Conservation (phyloP, 2,797 vertebrate species). For the Sebastes itinus region DNA sequence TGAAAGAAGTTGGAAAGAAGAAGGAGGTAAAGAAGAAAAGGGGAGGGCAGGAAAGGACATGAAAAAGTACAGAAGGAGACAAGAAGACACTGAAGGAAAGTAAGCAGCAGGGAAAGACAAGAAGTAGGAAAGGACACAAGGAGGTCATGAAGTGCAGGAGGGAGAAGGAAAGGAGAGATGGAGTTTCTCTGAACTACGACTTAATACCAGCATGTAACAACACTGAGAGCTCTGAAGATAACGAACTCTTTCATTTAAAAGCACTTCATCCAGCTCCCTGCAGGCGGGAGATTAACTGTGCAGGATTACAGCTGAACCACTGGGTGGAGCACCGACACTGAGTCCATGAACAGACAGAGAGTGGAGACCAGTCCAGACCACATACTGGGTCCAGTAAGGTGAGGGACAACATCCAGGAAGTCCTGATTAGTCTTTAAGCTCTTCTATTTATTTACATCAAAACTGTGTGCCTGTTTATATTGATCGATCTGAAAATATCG, state of each 20-base stretch:
- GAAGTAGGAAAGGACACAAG: background rate
- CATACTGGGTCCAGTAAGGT: background rate
- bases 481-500: too few relatives aligned
- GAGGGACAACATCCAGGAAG: background rate
- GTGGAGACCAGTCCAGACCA: background rate
- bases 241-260: background rate
- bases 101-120: background rate
- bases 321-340: constrained; percentile 53
- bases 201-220: background rate
- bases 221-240: background rate
- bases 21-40: background rate
- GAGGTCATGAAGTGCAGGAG: background rate
- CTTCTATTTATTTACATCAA: background rate
- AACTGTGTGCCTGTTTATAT: background rate
- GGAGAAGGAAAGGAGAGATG: background rate
- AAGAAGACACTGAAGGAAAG: background rate
- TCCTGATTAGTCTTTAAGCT: background rate
- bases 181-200: background rate
- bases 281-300: background rate
- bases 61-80: background rate
- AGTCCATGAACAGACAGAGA: background rate
- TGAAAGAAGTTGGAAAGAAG: background rate
- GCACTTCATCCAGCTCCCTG: background rate
- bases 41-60: background rate
- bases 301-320: constrained; percentile 46